These are phyloP conservation scores for Falcunculus frontatus DNA, from an alignment of 2,113 vertebrate species.

Conservation along the genomic window DNA sequence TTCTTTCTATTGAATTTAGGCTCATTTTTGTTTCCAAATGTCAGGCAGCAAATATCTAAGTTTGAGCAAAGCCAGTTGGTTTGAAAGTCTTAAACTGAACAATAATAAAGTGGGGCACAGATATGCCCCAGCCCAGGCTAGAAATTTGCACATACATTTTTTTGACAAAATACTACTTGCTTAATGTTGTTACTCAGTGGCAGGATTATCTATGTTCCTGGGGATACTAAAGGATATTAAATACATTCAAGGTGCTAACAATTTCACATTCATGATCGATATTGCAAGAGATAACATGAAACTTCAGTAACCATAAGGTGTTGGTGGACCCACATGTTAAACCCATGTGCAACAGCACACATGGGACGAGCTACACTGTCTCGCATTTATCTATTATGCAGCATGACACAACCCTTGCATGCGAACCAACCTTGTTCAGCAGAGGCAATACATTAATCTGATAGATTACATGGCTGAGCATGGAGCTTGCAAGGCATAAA, in stretches of 20 bases:
- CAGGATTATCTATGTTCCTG: constrained; percentile 28
- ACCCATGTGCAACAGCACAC: constrained; percentile 4
- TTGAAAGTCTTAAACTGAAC: constrained; percentile 51
- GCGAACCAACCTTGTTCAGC: constrained; percentile 51
- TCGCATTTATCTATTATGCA: not conserved
- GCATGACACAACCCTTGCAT: constrained; percentile 41
- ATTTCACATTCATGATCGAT: not conserved
- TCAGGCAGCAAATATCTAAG: constrained; percentile 77
- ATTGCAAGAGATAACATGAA: not conserved
- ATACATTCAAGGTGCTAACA: constrained; percentile 3
- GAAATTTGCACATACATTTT: constrained; percentile 20
- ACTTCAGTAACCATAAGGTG: not conserved
- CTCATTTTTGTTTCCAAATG: constrained; percentile 65
- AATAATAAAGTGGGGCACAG: constrained; percentile 54
- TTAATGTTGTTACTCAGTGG: constrained; percentile 40
- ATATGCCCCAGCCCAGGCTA: constrained; percentile 57
- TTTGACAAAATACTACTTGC: not conserved
- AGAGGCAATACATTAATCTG: constrained; percentile 27
- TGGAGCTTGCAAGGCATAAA: not conserved
- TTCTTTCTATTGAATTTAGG: constrained; percentile 75
- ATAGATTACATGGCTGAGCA: not conserved
- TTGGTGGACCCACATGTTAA: not conserved
- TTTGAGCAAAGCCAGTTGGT: constrained; percentile 42
- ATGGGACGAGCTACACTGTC: not conserved
- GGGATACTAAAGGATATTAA: constrained; percentile 32